Evolutionary conservation across 2,888 invertebrate species (phyloP).

Genomic region (Oxycera nigricornis): DNA sequence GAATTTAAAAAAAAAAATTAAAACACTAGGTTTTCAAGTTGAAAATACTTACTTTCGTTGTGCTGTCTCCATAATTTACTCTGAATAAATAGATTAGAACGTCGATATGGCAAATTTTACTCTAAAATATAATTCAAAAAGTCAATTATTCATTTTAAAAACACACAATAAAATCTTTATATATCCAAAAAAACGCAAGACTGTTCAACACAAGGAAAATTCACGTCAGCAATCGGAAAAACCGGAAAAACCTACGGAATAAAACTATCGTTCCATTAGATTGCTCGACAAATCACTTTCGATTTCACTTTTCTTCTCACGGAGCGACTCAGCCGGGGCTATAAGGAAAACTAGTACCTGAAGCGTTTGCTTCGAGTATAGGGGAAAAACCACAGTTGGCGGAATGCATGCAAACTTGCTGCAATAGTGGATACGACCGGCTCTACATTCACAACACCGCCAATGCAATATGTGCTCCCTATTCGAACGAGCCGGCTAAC

Average conservation of each 20-base stretch:
- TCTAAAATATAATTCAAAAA: too few species aligned
- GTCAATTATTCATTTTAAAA: too few species aligned
- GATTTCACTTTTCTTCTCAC: constrained; percentile 36
- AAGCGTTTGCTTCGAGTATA: constrained; percentile 1
- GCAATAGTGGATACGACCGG: background rate
- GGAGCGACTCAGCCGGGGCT: background rate
- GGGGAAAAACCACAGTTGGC: constrained; percentile 5
- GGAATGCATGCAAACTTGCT: constrained; percentile 20
- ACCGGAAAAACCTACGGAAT: constrained; percentile 4
- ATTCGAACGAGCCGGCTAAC: constrained; percentile 32
- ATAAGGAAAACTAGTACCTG: constrained; percentile 15
- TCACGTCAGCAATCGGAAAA: background rate
- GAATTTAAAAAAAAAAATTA: too few species aligned
- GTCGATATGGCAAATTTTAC: too few species aligned
- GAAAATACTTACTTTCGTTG: too few species aligned
- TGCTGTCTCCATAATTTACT: too few species aligned
- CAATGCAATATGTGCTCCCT: background rate
- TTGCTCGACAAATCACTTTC: constrained; percentile 36
- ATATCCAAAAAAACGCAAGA: too few species aligned
- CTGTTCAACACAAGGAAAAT: background rate
- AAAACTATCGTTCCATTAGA: constrained; percentile 15
- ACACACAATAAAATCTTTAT: too few species aligned
- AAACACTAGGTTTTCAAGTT: too few species aligned
- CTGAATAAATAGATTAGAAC: too few species aligned
- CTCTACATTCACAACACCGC: background rate